These are phyloP conservation scores for Galleria mellonella DNA, from an alignment of 1,140 invertebrate species.

Conservation along the genomic window DNA sequence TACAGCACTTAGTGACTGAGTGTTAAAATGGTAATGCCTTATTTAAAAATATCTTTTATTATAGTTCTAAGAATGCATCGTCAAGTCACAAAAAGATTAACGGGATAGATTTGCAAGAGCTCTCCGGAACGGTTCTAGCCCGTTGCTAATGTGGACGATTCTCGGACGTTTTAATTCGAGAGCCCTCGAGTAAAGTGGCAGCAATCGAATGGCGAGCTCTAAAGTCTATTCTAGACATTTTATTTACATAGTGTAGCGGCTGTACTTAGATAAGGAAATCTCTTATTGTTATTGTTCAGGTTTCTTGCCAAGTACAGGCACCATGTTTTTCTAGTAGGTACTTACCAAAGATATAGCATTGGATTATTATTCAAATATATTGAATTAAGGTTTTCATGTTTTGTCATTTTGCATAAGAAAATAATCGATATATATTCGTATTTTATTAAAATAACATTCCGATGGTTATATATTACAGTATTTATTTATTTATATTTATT, in stretches of 20 bases:
- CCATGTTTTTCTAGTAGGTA: too few species aligned
- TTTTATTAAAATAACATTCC: too few species aligned
- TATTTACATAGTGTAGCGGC: conserved; percentile 7
- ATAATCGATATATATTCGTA: too few species aligned
- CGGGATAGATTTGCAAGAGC: conserved; percentile 27
- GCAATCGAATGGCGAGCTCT: conserved; percentile 17
- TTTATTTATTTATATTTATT: too few species aligned
- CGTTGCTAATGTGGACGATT: conserved; percentile 23
- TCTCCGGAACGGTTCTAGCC: conserved; percentile 8
- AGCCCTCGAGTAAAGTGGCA: conserved; percentile 22
- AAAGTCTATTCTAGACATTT: neutral
- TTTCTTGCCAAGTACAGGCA: neutral
- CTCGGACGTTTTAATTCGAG: conserved; percentile 23
- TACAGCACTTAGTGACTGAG: too few species aligned
- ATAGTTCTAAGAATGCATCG: conserved; percentile 13
- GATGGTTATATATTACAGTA: too few species aligned
- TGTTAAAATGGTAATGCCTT: too few species aligned
- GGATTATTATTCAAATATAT: too few species aligned
- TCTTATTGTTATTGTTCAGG: neutral
- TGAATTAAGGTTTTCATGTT: too few species aligned
- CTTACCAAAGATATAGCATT: too few species aligned
- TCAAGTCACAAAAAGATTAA: conserved; percentile 20
- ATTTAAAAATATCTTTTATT: neutral
- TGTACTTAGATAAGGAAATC: conserved; percentile 1
- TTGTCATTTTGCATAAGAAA: too few species aligned